A percentile compares a stretch with the other conserved stretches of the same genome.
These are phyloP conservation scores for Bombus confusus DNA, from an alignment of 1,140 invertebrate genomes.

Conservation along the genomic window DNA sequence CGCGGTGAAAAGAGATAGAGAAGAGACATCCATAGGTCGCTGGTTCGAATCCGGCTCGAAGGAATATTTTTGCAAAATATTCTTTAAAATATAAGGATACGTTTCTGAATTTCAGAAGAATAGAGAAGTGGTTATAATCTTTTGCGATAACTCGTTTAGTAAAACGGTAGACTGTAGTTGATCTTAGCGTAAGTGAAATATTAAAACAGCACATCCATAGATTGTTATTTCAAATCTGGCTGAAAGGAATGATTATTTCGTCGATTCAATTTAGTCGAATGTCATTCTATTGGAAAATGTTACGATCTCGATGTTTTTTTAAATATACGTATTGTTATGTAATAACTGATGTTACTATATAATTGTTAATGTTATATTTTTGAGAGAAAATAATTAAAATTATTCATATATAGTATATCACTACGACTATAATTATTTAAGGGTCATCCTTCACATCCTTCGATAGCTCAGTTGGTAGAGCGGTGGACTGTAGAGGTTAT, in stretches of 20 bases:
- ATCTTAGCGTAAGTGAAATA: background rate
- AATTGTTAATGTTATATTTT: background rate
- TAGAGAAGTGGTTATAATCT: background rate
- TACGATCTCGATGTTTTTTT: background rate
- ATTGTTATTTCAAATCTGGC: constrained; percentile 72
- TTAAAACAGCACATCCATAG: constrained; percentile 76
- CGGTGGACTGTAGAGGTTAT: constrained; percentile 89
- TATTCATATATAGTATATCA: rapidly evolving
- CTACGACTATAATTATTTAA: rapidly evolving
- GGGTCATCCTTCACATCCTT: constrained; percentile 76
- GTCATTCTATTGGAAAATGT: background rate
- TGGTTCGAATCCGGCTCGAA: constrained; percentile 78
- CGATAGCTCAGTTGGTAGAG: constrained; percentile 95
- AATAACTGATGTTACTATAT: too few species aligned
- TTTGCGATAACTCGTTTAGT: constrained; percentile 64
- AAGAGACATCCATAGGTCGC: constrained; percentile 73
- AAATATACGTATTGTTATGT: background rate
- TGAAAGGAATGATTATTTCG: constrained; percentile 44
- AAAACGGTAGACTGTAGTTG: constrained; percentile 65
- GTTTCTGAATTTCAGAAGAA: background rate
- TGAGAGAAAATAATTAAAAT: background rate
- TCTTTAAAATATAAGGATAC: background rate
- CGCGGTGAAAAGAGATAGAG: background rate
- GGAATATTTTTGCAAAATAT: constrained; percentile 66
- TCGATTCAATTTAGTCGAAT: too few species aligned